These are phyloP conservation scores for Oostethus manadensis DNA, from an alignment of 2,113 vertebrate species.

Conservation along the genomic window DNA sequence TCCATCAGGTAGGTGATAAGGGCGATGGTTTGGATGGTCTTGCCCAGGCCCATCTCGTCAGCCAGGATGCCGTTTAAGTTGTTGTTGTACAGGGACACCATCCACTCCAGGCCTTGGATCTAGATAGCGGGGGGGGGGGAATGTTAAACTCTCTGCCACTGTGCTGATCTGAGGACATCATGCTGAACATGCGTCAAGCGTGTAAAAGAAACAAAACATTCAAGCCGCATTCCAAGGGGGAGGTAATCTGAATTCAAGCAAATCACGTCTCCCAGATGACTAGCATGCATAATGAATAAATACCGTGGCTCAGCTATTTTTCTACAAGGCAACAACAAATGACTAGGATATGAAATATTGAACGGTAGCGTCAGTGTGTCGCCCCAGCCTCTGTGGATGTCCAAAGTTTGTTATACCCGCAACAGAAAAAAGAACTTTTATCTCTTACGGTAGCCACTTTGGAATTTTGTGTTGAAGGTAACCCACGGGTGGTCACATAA, in stretches of 20 bases:
- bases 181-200: neutral
- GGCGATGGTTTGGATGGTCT: conserved; percentile 97
- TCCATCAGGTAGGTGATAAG: conserved; percentile 99
- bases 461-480: conserved; percentile 12
- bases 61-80: conserved; percentile 96
- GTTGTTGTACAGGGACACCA: conserved; percentile 98
- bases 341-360: too few relatives aligned
- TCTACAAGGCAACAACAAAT: too few relatives aligned
- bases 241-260: neutral
- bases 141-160: neutral
- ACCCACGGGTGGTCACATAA: neutral
- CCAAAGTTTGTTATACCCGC: neutral
- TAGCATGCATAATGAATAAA: neutral
- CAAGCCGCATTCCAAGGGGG: neutral
- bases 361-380: neutral
- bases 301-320: neutral
- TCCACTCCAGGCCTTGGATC: conserved; percentile 96
- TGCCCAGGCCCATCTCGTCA: conserved; percentile 97
- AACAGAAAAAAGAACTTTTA: neutral
- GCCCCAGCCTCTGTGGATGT: neutral
- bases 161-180: neutral
- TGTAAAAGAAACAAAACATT: neutral
- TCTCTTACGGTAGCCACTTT: conserved; percentile 1
- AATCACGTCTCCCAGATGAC: conserved; percentile 3
- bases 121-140: conserved; percentile 49